These are phyloP conservation scores for Centropristis striata DNA, from an alignment of 2,113 vertebrate genomes.

Conservation along the genomic window DNA sequence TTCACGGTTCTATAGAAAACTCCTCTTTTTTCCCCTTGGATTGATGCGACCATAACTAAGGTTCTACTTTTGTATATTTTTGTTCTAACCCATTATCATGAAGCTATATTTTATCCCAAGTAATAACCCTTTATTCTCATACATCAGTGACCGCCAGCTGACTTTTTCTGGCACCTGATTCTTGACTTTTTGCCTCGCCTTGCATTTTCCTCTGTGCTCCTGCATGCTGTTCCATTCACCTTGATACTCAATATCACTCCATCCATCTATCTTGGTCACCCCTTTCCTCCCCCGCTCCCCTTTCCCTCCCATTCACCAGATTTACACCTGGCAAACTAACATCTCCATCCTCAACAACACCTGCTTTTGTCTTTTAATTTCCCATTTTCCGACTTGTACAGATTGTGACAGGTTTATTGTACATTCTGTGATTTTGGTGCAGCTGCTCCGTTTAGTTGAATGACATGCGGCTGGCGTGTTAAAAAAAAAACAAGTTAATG, in stretches of 20 bases:
- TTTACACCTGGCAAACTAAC: conserved; percentile 54
- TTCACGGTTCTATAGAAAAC: conserved; percentile 4
- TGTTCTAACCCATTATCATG: conserved; percentile 19
- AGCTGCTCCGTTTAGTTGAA: conserved; percentile 46
- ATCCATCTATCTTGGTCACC: conserved; percentile 52
- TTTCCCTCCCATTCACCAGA: conserved; percentile 37
- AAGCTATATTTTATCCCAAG: conserved; percentile 31
- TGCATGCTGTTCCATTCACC: conserved; percentile 50
- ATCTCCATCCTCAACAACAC: conserved; percentile 27
- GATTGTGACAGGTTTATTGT: conserved; percentile 60
- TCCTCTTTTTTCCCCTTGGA: conserved; percentile 17
- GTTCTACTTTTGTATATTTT: conserved; percentile 35
- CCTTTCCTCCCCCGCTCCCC: background rate
- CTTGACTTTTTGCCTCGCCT: conserved; percentile 44
- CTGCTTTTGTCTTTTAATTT: conserved; percentile 61
- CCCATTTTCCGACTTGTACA: conserved; percentile 22
- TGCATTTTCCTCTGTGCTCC: conserved; percentile 51
- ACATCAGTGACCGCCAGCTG: conserved; percentile 58
- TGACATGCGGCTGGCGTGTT: conserved; percentile 34
- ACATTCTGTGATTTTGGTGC: conserved; percentile 43
- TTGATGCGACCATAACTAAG: conserved; percentile 14
- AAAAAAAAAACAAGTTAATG: conserved; percentile 53
- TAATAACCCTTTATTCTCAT: conserved; percentile 31
- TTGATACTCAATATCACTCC: conserved; percentile 44
- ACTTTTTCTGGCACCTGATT: conserved; percentile 46